Conservation (phyloP, 2,797 vertebrate genomes). For the Zalophus californianus region DNA sequence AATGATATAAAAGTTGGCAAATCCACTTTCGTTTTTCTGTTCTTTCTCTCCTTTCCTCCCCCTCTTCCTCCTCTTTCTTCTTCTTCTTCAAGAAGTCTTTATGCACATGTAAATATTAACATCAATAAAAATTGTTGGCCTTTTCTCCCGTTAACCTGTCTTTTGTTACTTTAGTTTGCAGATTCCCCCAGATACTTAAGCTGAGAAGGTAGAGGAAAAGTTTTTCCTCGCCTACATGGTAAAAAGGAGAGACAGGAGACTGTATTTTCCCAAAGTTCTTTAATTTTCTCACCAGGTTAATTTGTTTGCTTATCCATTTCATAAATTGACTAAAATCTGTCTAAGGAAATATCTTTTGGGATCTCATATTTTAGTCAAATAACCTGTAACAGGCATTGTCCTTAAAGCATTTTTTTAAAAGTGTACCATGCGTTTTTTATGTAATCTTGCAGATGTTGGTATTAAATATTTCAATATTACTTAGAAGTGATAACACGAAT, state of each 20-base stretch:
- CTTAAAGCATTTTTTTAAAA: not conserved
- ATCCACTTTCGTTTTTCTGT: not conserved
- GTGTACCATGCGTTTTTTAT: not conserved
- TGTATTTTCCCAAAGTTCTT: not conserved
- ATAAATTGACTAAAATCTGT: not conserved
- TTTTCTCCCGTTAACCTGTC: not conserved
- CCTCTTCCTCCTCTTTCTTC: not conserved
- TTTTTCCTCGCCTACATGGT: not conserved
- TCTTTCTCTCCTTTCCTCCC: not conserved
- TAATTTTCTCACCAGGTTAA: constrained; percentile 8
- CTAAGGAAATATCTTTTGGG: constrained; percentile 41
- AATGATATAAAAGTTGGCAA: not conserved
- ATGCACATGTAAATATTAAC: not conserved
- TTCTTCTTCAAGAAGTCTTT: not conserved
- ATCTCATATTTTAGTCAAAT: not conserved
- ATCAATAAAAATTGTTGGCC: not conserved
- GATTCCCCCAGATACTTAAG: not conserved
- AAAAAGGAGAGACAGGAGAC: not conserved
- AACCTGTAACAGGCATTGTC: not conserved
- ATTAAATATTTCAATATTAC: not conserved
- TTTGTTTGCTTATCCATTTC: not conserved
- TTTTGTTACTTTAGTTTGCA: not conserved
- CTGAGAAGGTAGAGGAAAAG: not conserved
- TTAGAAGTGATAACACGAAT: not conserved
- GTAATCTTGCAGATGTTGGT: constrained; percentile 6